A percentile compares a stretch with the other conserved stretches of the same genome.
These are phyloP conservation scores for Labrus mixtus DNA, from an alignment of 2,113 vertebrate genomes.

Conservation along the genomic window DNA sequence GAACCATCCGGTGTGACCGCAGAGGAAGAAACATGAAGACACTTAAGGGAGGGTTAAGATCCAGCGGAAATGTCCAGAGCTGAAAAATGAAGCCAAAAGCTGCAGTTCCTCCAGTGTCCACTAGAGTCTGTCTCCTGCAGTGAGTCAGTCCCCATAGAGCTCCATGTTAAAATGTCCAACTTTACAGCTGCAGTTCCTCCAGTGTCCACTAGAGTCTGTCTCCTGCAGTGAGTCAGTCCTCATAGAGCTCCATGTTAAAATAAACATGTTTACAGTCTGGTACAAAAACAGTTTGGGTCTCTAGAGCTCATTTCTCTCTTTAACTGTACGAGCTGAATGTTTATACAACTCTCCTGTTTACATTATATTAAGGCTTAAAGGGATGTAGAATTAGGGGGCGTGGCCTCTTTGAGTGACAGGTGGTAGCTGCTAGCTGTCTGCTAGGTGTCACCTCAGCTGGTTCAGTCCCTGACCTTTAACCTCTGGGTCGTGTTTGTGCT, in stretches of 20 bases:
- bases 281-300: too few species aligned
- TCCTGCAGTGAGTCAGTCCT: background rate
- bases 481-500: too few species aligned
- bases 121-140: background rate
- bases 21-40: slow-evolving; percentile 31
- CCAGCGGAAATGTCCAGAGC: background rate
- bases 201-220: background rate
- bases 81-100: background rate
- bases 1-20: slow-evolving; percentile 51
- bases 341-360: too few species aligned
- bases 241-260: background rate
- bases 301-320: too few species aligned
- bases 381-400: too few species aligned
- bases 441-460: too few species aligned
- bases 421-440: too few species aligned
- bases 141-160: background rate
- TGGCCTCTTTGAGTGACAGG: too few species aligned
- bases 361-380: too few species aligned
- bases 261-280: too few species aligned
- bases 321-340: too few species aligned
- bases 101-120: background rate
- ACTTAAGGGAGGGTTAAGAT: slow-evolving; percentile 40
- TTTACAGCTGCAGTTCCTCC: background rate
- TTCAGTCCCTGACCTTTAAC: too few species aligned
- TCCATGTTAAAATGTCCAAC: background rate